Base-by-base conservation (phyloP, 2,113 vertebrate genomes). In the Pedionomus torquatus region DNA sequence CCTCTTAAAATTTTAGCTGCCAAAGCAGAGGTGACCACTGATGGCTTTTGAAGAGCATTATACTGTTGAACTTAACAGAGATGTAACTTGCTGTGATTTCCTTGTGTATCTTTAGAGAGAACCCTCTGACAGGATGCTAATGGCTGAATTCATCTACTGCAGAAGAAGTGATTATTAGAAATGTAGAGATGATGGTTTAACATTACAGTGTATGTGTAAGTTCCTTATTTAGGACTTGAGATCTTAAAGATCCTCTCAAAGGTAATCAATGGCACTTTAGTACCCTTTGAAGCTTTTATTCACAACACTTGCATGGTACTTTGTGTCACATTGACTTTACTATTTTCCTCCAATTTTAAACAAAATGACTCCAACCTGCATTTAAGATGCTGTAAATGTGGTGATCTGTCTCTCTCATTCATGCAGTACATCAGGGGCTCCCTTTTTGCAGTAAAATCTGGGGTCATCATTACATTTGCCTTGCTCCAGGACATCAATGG, bases 181-280 rank as follows among this genome's bases (percentile, higher is more conserved):
- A 89, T 7, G 81, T 19, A 63, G 44, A 91, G 77, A 87, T 95
- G 95, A 87, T 91, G 49, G 89, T 69, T 94, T 89, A 89, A 91
- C 83, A 71, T 76, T 91, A 91, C 69, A 54, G 70, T 20, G 28
- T 31, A 60, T 68, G 12, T 84, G 28, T 41, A 76, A 87, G 77
- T 72, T 61, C 88, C 92, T 96, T 91, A 84, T 85, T 72, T 85
- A 35, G 66, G 93, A 66, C 78, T 89, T 44, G 52, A 94, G 83
- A 93, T 80, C 28, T 95, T 91, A 87, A 92, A 95, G 91, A 89
- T 70, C 70, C 81, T 91, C 91, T 97, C 91, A 91, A 87, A 96
- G 81, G 83, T 89, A 97, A 97, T 95, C 94, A 94, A 93, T 95
- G 95, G 65, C 87, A 95, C 97, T 97, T 97, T 90, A 95, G 90